phyloP scores from a whole-genome alignment of 2,888 invertebrate species.

The Caenorhabditis sp. region DNA sequence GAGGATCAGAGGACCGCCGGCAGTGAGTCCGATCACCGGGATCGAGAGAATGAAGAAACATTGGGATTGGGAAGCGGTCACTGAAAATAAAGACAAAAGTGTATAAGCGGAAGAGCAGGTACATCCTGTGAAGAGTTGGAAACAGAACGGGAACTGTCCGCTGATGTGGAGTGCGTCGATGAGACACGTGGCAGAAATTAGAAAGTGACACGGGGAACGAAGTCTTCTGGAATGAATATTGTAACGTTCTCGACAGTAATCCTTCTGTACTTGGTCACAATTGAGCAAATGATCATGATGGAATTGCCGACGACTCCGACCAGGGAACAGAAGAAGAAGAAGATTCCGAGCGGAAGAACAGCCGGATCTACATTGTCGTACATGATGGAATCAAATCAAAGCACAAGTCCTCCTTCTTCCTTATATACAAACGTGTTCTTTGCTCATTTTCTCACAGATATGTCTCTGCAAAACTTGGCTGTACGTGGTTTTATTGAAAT shows the following conservation, averaged over 20 bases:
- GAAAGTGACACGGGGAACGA: conserved; percentile 23
- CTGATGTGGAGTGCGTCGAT: conserved; percentile 43
- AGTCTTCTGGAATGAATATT: conserved; percentile 32
- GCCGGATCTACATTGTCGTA: conserved; percentile 47
- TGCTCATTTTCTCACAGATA: conserved; percentile 14
- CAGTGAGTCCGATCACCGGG: conserved; percentile 46
- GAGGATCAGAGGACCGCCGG: conserved; percentile 57
- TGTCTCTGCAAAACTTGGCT: not conserved
- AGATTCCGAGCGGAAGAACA: conserved; percentile 57
- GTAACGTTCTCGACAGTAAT: not conserved
- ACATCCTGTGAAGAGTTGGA: conserved; percentile 49
- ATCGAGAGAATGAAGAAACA: conserved; percentile 55
- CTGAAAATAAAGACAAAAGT: conserved; percentile 42
- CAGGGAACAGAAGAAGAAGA: conserved; percentile 39
- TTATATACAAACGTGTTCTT: not conserved
- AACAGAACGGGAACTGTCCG: conserved; percentile 58
- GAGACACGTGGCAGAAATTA: conserved; percentile 23
- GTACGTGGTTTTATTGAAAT: not conserved
- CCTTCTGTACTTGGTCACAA: conserved; percentile 8
- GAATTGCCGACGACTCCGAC: conserved; percentile 21
- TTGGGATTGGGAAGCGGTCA: conserved; percentile 33
- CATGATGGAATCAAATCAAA: conserved; percentile 22
- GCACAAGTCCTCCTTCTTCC: not conserved
- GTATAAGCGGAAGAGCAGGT: not conserved
- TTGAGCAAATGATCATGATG: conserved; percentile 20